phyloP scores from a whole-genome alignment of 2,113 vertebrate species.

The Passer montanus region DNA sequence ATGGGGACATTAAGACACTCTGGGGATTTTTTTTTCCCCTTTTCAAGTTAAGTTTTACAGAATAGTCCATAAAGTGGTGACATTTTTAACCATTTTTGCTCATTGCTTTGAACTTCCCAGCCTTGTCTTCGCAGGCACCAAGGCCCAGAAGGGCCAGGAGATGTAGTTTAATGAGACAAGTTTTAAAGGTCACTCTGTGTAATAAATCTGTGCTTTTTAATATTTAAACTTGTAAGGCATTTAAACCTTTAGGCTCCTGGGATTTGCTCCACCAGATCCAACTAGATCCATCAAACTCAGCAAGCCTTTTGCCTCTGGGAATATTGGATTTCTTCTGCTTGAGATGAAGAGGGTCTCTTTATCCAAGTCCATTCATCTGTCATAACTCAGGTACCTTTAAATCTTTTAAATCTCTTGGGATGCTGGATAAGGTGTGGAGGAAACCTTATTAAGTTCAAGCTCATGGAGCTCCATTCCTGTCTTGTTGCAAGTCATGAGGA shows the following conservation, averaged over 20 bases:
- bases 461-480: not conserved
- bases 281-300: conserved; percentile 47
- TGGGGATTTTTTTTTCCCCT: not conserved
- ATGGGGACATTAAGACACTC: not conserved
- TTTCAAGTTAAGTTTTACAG: not conserved
- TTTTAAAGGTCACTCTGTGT: conserved; percentile 69
- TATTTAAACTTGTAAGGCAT: conserved; percentile 69
- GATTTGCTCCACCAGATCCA: conserved; percentile 52
- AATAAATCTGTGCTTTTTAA: conserved; percentile 67
- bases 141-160: conserved; percentile 67
- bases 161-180: conserved; percentile 70
- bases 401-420: not conserved
- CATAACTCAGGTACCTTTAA: not conserved
- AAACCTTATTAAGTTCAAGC: not conserved
- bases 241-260: conserved; percentile 63
- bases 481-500: not conserved
- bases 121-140: not conserved
- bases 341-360: conserved; percentile 26
- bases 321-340: conserved; percentile 16
- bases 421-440: not conserved
- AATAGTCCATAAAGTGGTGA: conserved; percentile 20
- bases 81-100: conserved; percentile 67
- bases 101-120: conserved; percentile 53
- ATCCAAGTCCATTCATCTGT: conserved; percentile 26
- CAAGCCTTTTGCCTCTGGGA: not conserved